These are phyloP conservation scores for Antheraea pernyi DNA, from an alignment of 1,140 invertebrate species.

Conservation along the genomic window DNA sequence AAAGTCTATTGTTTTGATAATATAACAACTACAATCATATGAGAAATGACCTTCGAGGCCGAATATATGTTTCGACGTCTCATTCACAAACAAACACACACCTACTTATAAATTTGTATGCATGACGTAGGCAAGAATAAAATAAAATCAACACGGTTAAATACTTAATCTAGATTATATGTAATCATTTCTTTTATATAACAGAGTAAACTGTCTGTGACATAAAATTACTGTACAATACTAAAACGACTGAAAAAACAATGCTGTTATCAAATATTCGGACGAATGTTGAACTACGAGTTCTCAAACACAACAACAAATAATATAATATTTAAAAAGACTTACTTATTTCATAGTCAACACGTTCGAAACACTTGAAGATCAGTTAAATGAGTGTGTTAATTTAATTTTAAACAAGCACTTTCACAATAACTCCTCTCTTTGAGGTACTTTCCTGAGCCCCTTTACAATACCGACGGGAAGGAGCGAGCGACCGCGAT, in stretches of 20 bases:
- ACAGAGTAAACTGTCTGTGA: not conserved
- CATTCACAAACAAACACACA: slow-evolving; percentile 10
- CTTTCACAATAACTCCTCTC: not conserved
- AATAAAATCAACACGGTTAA: slow-evolving; percentile 3
- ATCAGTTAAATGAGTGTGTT: not conserved
- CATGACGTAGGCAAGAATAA: slow-evolving; percentile 6
- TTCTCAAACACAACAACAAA: not conserved
- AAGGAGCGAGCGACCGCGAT: not conserved
- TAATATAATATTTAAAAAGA: not conserved
- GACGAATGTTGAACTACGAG: not conserved
- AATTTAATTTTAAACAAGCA: not conserved
- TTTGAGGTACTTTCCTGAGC: not conserved
- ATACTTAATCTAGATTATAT: slow-evolving; percentile 8
- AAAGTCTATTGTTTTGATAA: slow-evolving; percentile 13
- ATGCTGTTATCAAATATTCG: not conserved
- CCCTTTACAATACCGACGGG: not conserved
- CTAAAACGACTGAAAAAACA: too few relatives aligned
- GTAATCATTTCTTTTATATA: not conserved
- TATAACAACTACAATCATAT: not conserved
- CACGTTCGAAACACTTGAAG: not conserved
- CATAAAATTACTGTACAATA: not conserved
- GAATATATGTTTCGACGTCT: slow-evolving; percentile 6
- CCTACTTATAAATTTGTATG: not conserved
- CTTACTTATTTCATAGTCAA: not conserved
- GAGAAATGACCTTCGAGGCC: not conserved